Base-by-base conservation (phyloP, 2,797 vertebrate genomes). In the Periparus ater region DNA sequence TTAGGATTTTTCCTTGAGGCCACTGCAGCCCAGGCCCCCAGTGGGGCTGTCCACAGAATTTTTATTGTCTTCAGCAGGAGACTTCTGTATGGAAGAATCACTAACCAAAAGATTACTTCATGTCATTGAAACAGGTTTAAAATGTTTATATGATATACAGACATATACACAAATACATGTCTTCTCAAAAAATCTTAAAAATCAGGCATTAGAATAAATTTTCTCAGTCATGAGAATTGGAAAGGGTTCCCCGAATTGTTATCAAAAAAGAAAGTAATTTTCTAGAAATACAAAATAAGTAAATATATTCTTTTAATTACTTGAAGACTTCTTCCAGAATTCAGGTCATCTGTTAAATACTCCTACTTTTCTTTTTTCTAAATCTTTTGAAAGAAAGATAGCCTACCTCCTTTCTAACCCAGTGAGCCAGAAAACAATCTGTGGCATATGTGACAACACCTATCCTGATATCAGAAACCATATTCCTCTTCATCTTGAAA, bases 1-100 rank as follows among this genome's bases (percentile, higher is more conserved):
- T 94, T 51, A 36, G 72, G 73, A 83, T 85, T 93, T 91, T 95
- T 92, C 82, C 89, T 93, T 74, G 66, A 84, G 87, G 85, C 86
- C 1, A 0, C 66, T 80, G 85, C 83, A 93, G 45, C 57, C 45
- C 77, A 65, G 34, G 68, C 68, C 86, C 61, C 42, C 38, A 61
- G 63, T 45, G 78, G n/a, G 36, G 85, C 73, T 81, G 40, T 57
- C 51, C 72, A 92, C 58, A 72, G 78, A 85, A 95, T 87, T 92
- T 67, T 78, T 77, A 85, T 82, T 91, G 47, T 79, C 53, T 91
- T 89, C 50, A 85, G 75, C 45, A 54, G 63, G 55, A 93, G 61
- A 73, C 25, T 76, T 92, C 67, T 71, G 57, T 73, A 67, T 18
- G 60, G 74, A 91, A 78, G 22, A 94, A 61, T 71, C 65, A 67